These are phyloP conservation scores for Rhea americana DNA, from an alignment of 2,113 vertebrate species.

Conservation along the genomic window DNA sequence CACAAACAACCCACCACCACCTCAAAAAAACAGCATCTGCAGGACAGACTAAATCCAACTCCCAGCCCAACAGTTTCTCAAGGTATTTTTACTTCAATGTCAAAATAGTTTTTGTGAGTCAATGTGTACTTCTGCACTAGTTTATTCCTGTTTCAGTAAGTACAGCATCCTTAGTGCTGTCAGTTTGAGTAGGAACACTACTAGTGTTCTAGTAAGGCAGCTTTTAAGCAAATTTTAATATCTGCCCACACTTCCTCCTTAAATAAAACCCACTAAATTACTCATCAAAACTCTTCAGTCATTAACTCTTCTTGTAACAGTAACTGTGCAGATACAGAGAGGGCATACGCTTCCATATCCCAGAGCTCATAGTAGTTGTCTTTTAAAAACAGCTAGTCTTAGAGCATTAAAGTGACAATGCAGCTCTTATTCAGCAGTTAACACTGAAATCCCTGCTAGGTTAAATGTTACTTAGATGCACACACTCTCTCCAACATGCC, in stretches of 20 bases:
- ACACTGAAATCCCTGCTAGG: background rate
- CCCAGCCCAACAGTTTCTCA: background rate
- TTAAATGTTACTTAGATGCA: background rate
- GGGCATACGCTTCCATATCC: background rate
- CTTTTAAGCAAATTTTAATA: background rate
- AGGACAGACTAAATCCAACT: background rate
- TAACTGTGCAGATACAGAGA: background rate
- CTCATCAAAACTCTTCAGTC: background rate
- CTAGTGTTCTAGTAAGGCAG: background rate
- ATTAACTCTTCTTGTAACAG: background rate
- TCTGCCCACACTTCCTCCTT: background rate
- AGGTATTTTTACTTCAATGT: background rate
- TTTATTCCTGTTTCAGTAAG: background rate
- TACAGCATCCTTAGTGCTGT: too few relatives aligned
- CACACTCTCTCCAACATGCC: rapidly evolving
- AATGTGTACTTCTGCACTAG: background rate
- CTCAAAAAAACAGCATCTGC: background rate
- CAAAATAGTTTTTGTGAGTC: background rate
- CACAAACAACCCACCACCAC: background rate
- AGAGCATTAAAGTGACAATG: rapidly evolving
- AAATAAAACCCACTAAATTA: background rate
- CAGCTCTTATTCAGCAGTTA: background rate
- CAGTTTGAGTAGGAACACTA: background rate
- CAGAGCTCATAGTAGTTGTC: background rate
- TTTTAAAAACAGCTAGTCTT: background rate